Base-by-base conservation (phyloP, 2,797 vertebrate species). In the Percopsis omiscomaycus region DNA sequence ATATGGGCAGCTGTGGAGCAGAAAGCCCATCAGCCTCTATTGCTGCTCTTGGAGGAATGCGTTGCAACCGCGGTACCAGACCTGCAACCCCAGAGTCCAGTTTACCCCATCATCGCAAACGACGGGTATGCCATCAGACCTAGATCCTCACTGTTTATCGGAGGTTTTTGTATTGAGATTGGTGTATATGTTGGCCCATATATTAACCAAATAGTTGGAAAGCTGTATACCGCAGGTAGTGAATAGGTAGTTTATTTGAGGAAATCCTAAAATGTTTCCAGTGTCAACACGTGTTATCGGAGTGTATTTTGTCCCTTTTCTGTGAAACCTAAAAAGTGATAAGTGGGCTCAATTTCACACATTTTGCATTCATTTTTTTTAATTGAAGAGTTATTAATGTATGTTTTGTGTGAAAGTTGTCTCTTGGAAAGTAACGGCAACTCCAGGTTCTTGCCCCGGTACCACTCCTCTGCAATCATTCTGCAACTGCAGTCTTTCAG, bases 31-130 rank as follows among this genome's bases (percentile, higher is more conserved):
- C 84, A 91, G 52, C 90, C 92, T 0, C 55, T 94, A 56, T 74
- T 89, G 47, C 73, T 95, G 56, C 86, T 90, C 0, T 32, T 95
- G 70, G 93, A 95, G 2, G 89, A 94, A 66, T 95, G 95, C 73
- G 90, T 93, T 0, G 89, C 89, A 1, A 84, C 86, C 0, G 67
- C 77, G 0, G 78, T 54, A 0, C 61, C 74, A 0, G 70, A 78
- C 15, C 68, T 82, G 3, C 79, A 65, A 11, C 64, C 4, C 0
- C 61, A 66, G 8, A 86, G 65, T 45, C 85, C 76, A 37, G 55
- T 83, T 28, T 87, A 93, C 75, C 80, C 89, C 1, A 70, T 96
- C 53, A 88, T 94, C 45, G 58, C 72, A 61, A 95, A 94, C 48
- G 79, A 68, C 1, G 95, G 94, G 95, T 95, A 75, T 50, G 67